A percentile compares a stretch with the other conserved stretches of the same genome.
phyloP scores from a whole-genome alignment of 2,888 invertebrate genomes.

The Scaeva pyrastri region DNA sequence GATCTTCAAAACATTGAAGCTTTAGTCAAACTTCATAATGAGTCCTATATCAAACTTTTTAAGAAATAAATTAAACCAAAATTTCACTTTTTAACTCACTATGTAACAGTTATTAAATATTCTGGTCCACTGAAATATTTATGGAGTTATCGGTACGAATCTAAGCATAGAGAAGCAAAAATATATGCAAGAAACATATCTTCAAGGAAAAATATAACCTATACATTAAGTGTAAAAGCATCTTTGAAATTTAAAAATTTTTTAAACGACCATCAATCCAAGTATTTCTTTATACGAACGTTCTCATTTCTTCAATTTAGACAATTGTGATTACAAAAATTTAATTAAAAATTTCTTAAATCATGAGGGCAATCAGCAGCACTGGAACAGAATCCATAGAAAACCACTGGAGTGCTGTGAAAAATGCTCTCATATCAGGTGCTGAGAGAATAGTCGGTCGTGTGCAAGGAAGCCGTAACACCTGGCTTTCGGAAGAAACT shows the following conservation, averaged over 20 bases:
- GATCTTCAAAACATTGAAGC: not conserved
- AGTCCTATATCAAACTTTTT: not conserved
- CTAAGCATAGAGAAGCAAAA: constrained; percentile 23
- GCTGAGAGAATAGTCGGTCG: too few relatives aligned
- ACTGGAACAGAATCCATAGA: too few relatives aligned
- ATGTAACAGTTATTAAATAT: not conserved
- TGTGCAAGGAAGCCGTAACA: too few relatives aligned
- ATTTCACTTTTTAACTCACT: constrained; percentile 27
- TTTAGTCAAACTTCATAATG: constrained; percentile 12
- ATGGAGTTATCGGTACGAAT: constrained; percentile 34
- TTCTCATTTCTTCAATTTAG: constrained; percentile 15
- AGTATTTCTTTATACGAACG: constrained; percentile 7
- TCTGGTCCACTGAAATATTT: constrained; percentile 31
- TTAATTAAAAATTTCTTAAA: constrained; percentile 3
- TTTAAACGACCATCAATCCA: constrained; percentile 5
- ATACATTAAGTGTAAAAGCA: constrained; percentile 7
- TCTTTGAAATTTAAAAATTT: constrained; percentile 14
- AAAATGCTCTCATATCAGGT: too few relatives aligned
- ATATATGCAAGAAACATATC: constrained; percentile 29
- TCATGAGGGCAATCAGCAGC: too few relatives aligned
- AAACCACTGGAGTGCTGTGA: too few relatives aligned
- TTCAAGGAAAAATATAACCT: constrained; percentile 15
- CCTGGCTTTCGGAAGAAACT: too few relatives aligned
- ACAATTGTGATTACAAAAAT: constrained; percentile 2
- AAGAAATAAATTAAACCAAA: constrained; percentile 1